These are phyloP conservation scores for Holothuria leucospilota DNA, from an alignment of 53 echinoderm and acorn worm species.

Conservation along the genomic window DNA sequence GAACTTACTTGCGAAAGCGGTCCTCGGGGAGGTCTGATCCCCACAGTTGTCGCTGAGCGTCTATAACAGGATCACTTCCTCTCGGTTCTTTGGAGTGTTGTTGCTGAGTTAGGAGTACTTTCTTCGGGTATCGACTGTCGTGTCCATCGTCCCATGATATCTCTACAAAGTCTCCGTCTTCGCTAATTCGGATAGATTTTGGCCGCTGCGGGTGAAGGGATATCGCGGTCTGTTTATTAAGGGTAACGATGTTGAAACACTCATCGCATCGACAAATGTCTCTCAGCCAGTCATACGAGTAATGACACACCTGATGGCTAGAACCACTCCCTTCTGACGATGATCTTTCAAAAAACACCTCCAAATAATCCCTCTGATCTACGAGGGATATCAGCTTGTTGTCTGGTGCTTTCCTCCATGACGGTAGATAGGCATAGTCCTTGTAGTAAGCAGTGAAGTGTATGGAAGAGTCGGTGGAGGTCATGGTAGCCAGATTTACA, in stretches of 20 bases:
- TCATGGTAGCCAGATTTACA: too few relatives aligned
- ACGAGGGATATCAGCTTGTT: too few relatives aligned
- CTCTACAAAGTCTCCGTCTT: background rate
- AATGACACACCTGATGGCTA: background rate
- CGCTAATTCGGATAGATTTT: background rate
- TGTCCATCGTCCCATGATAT: conserved; percentile 36
- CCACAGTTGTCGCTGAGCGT: background rate
- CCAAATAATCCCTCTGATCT: too few relatives aligned
- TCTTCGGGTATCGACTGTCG: conserved; percentile 9
- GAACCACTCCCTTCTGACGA: background rate
- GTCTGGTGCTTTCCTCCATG: too few relatives aligned
- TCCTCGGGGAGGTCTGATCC: background rate
- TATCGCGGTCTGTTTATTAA: conserved; percentile 16
- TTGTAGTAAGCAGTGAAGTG: too few relatives aligned
- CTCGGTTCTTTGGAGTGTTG: background rate
- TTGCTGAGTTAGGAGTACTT: background rate
- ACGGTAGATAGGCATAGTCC: too few relatives aligned
- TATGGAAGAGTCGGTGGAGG: too few relatives aligned
- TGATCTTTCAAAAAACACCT: background rate
- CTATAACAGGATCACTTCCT: background rate
- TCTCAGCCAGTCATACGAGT: conserved; percentile 37
- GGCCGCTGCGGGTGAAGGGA: background rate
- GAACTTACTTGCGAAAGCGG: conserved; percentile 4
- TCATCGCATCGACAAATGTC: conserved; percentile 29
- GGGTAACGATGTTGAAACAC: conserved; percentile 19